Percentiles rank a stretch among this genome's conserved stretches.
Conservation (phyloP, 2,797 vertebrate species). For the Enteromius fasciolatus region DNA sequence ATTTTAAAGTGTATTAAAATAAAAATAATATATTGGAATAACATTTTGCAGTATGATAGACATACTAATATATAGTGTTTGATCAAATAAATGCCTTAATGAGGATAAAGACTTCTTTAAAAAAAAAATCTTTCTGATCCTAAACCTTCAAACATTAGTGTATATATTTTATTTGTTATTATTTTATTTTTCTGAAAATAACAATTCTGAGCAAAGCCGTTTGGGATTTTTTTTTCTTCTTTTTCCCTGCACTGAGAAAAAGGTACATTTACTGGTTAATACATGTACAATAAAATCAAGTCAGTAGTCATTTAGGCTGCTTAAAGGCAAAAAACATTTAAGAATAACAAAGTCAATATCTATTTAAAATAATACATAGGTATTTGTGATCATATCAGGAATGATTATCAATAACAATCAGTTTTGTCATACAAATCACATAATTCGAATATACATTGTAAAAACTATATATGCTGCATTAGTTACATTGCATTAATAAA, state of each 20-base stretch:
- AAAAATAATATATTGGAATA: too few relatives aligned
- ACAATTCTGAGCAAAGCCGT: not conserved
- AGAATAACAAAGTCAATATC: too few relatives aligned
- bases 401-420: not conserved
- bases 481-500: not conserved
- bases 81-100: too few relatives aligned
- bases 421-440: not conserved
- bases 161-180: too few relatives aligned
- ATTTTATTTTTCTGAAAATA: not conserved
- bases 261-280: not conserved
- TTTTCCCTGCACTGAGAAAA: not conserved
- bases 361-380: too few relatives aligned
- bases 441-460: not conserved
- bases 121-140: too few relatives aligned
- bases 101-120: too few relatives aligned
- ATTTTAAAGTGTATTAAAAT: too few relatives aligned
- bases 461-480: not conserved
- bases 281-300: not conserved
- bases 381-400: not conserved
- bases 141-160: too few relatives aligned
- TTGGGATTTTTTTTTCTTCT: not conserved
- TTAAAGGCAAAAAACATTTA: not conserved
- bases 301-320: not conserved
- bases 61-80: too few relatives aligned
- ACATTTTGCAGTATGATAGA: too few relatives aligned